Base-by-base conservation (phyloP, 2,113 vertebrate species). In the Oplegnathus fasciatus region DNA sequence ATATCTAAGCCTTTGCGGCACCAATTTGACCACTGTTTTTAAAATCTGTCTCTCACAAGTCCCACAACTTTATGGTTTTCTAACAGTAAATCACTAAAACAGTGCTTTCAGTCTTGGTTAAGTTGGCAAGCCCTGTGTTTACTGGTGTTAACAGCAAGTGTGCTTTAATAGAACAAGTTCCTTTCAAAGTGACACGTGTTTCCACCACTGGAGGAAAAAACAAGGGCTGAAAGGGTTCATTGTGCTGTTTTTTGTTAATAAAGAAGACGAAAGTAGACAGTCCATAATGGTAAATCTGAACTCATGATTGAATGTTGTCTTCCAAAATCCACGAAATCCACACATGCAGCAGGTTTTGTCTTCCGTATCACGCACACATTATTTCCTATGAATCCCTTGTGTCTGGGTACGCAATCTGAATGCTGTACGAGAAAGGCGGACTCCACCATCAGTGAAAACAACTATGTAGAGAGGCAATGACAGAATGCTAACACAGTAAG, bases 261-360 rank as follows among this genome's bases (percentile, higher is more conserved):
- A 46, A 44, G 58, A 72, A 9, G 28, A 58, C 54, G 14, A 54
- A 73, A 46, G 50, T 54, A 9, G 8, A 40, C 9, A 32, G 6
- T 74, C 18, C 17, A 58, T 58, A 30, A 26, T 24, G 18, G 24
- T 61, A 44, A 68, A 69, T 55, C 14, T 61, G 37, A 52, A 58
- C n/a, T 80, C 57, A 40, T 48, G 34, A 62, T 46, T 7, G 18
- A 58, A 54, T 58, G 64, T 10, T 44, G 26, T 58, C 9, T 46
- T 37, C 10, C 3, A 2, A 68, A 64, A 22, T 3, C 18, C 0
- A 0, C 2, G 1, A 68, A 64, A 22, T 5, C 18, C 0, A 0
- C 3, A 1, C 22, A 72, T 0, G 24, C 40, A 62, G 7, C 46
- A 55, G 20, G 18, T 54, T 71, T 75, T 69, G 48, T 58, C 30